phyloP scores from a whole-genome alignment of 2,888 invertebrate species.

The Criorhina ranunculi region DNA sequence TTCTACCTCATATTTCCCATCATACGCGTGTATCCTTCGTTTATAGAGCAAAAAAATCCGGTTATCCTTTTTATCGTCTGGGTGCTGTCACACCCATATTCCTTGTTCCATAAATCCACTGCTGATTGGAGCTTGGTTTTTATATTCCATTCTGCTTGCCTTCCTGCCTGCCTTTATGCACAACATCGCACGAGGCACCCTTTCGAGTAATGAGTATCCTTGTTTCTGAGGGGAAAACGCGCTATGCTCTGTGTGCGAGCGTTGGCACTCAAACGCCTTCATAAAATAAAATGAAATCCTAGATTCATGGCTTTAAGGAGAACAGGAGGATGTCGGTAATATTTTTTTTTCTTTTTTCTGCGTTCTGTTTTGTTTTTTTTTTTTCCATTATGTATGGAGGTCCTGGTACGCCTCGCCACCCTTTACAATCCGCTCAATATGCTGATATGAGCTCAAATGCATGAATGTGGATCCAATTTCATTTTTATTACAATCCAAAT shows the following conservation, averaged over 20 bases:
- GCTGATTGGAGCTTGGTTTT: conserved; percentile 69
- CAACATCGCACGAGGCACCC: conserved; percentile 44
- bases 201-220: conserved; percentile 59
- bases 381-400: conserved; percentile 8
- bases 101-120: conserved; percentile 64
- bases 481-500: conserved; percentile 78
- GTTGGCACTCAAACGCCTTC: conserved; percentile 68
- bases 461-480: conserved; percentile 78
- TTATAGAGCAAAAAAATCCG: conserved; percentile 28
- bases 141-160: conserved; percentile 29
- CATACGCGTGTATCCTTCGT: conserved; percentile 4
- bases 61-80: conserved; percentile 62
- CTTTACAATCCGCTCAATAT: conserved; percentile 66
- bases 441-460: conserved; percentile 77
- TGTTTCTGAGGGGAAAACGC: conserved; percentile 45
- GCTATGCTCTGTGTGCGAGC: conserved; percentile 27
- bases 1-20: conserved; percentile 37
- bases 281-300: conserved; percentile 75
- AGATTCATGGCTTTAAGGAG: conserved; percentile 64
- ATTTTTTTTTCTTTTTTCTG: conserved; percentile 37
- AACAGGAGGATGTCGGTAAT: conserved; percentile 41
- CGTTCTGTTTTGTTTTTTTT: conserved; percentile 39
- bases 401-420: conserved; percentile 9
- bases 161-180: conserved; percentile 28
- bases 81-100: conserved; percentile 67